Percentiles rank a stretch among this genome's conserved stretches.
Evolutionary conservation across 1,140 invertebrate genomes (phyloP).

Genomic region (Bemisia tabaci): DNA sequence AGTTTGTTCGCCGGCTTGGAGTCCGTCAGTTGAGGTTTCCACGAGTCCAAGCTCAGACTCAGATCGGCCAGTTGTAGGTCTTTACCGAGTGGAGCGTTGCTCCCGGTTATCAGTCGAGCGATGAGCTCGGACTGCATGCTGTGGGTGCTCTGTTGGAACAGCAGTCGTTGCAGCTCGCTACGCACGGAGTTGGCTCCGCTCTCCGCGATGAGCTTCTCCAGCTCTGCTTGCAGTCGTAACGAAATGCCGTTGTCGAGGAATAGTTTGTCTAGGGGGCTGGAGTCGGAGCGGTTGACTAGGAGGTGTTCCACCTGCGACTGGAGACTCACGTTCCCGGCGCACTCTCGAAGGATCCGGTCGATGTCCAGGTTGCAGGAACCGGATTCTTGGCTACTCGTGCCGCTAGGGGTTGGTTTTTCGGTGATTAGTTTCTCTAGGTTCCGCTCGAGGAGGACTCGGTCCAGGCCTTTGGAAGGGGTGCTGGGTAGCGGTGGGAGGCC

Average conservation of each 20-base stretch:
- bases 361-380: background rate
- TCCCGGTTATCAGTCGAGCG: background rate
- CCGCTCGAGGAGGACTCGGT: conserved; percentile 42
- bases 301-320: background rate
- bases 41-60: conserved; percentile 33
- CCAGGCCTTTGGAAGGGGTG: conserved; percentile 31
- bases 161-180: background rate
- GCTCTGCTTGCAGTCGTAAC: conserved; percentile 2
- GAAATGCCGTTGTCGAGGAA: conserved; percentile 8
- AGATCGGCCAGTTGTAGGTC: conserved; percentile 35
- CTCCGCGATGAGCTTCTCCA: conserved; percentile 7
- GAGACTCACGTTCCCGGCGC: background rate
- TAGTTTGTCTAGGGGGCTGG: conserved; percentile 5
- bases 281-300: conserved; percentile 5
- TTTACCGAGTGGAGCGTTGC: background rate
- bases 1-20: conserved; percentile 28
- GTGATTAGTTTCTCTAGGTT: conserved; percentile 40
- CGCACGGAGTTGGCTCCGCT: background rate
- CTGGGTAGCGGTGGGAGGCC: conserved; percentile 22
- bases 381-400: conserved; percentile 28
- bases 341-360: background rate
- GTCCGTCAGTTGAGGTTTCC: conserved; percentile 27
- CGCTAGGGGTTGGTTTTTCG: conserved; percentile 28
- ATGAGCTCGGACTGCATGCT: background rate
- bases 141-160: background rate